Evolutionary conservation across 2,113 vertebrate genomes (phyloP), one percentile per base, ranked within the genome.

Genomic region (Hippocampus mohnikei): DNA sequence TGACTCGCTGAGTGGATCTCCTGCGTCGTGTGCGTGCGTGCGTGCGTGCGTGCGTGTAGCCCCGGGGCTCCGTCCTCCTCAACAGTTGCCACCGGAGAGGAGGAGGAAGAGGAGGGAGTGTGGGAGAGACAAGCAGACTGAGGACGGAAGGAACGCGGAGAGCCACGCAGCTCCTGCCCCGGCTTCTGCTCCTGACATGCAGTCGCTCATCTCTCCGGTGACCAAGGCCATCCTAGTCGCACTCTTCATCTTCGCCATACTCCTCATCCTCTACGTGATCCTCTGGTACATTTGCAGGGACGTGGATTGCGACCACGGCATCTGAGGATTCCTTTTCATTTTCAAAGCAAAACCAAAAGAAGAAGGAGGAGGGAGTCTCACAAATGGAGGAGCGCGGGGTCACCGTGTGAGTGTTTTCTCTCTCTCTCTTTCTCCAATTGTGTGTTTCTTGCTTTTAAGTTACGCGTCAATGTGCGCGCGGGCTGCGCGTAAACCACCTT

Each of bases 221-320:
- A 97, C 93, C 91, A 98, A 97, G 92, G 96, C 96, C 78, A 92
- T 98, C 85, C 93, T 98, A 75, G 96, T 98, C 77, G 96, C 94
- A 71, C 91, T 98, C 58, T 98, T 98, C 91, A 97, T 98, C 90
- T 96, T 98, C 90, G 96, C 96, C 88, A 98, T 98, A 88, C 93
- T 98, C 67, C 94, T 98, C 81, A 98, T 98, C 88, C 95, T 98
- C 61, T 98, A 98, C 89, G 96, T 98, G 90, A 98, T 98, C 82
- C 93, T 98, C 27, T 98, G 96, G 96, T 98, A 98, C 92, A 98
- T 98, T 87, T 98, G 96, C 93, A 94, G 96, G 74, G 96, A 98
- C 90, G 96, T 96, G 86, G 96, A 98, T 90, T 98, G 95, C 84
- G 96, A 97, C 82, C 96, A 96, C 92, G 96, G 96, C 67, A 94